A percentile compares a stretch with the other conserved stretches of the same genome.
These are phyloP conservation scores for Austrolebias charrua DNA, from an alignment of 2,797 vertebrate genomes.

Conservation along the genomic window DNA sequence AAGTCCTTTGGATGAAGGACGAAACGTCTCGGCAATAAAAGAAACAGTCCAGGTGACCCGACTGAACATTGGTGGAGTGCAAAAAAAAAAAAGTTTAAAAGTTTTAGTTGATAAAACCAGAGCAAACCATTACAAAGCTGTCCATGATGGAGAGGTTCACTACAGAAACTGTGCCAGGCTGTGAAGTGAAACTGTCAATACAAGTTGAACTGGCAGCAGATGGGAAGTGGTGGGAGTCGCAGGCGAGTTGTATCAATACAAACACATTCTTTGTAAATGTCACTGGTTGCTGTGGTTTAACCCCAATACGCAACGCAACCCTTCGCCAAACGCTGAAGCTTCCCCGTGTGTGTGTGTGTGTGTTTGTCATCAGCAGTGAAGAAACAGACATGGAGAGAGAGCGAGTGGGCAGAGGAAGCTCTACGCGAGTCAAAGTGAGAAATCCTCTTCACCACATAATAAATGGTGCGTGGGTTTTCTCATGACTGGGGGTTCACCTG, in stretches of 20 bases:
- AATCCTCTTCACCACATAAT: conserved; percentile 74
- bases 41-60: too few species aligned
- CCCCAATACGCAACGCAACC: conserved; percentile 26
- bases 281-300: conserved; percentile 53
- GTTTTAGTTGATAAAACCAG: background rate
- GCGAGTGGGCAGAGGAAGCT: conserved; percentile 75
- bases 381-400: conserved; percentile 46
- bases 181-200: conserved; percentile 50
- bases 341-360: conserved; percentile 16
- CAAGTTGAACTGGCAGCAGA: conserved; percentile 38
- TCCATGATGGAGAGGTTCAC: conserved; percentile 27
- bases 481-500: conserved; percentile 70
- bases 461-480: conserved; percentile 70
- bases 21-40: too few species aligned
- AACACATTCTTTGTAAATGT: conserved; percentile 59
- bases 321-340: conserved; percentile 29
- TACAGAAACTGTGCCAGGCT: conserved; percentile 34
- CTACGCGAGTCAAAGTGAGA: conserved; percentile 81
- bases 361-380: background rate
- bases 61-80: too few species aligned
- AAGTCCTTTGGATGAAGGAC: too few species aligned
- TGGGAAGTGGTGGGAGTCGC: conserved; percentile 66
- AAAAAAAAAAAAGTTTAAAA: too few species aligned
- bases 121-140: background rate
- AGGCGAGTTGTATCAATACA: conserved; percentile 62